A percentile compares a stretch with the other conserved stretches of the same genome.
Evolutionary conservation across 2,797 vertebrate species (phyloP).

Genomic region (Acanthurus leucopareius): DNA sequence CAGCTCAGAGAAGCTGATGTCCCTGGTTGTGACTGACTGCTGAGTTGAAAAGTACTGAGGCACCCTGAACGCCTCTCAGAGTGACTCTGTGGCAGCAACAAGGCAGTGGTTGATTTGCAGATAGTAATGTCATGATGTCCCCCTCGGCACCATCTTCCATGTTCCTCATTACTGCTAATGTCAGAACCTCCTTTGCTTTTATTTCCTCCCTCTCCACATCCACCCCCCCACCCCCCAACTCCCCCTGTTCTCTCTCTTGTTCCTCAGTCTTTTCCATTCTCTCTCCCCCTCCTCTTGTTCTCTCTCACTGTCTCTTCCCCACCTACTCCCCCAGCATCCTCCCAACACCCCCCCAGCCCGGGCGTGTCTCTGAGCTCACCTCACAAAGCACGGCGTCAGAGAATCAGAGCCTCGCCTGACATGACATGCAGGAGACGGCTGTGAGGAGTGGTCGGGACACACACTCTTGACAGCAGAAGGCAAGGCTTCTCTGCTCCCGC

Average conservation of each 20-base stretch:
- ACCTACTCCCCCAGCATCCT: constrained; percentile 17
- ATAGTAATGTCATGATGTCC: constrained; percentile 84
- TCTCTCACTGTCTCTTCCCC: constrained; percentile 41
- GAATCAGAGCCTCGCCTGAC: constrained; percentile 82
- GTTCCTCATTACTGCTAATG: constrained; percentile 86
- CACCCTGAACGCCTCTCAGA: constrained; percentile 62
- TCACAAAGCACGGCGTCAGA: constrained; percentile 81
- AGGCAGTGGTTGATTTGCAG: constrained; percentile 75
- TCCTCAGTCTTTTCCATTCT: constrained; percentile 44
- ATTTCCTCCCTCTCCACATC: constrained; percentile 50
- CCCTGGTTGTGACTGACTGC: constrained; percentile 46
- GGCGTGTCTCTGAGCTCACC: constrained; percentile 82
- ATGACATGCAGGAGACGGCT: constrained; percentile 85
- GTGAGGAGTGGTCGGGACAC: constrained; percentile 80
- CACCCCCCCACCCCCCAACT: background rate
- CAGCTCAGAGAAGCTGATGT: constrained; percentile 17
- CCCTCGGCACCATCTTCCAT: constrained; percentile 78
- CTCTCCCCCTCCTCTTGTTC: constrained; percentile 16
- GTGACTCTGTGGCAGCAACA: constrained; percentile 65
- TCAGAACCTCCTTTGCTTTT: constrained; percentile 82
- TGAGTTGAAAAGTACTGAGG: constrained; percentile 51
- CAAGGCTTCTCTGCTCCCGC: constrained; percentile 77
- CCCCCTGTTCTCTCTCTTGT: constrained; percentile 49
- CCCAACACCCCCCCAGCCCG: constrained; percentile 67
- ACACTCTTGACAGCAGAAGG: constrained; percentile 81